Percentiles rank a stretch among this genome's conserved stretches.
Conservation (phyloP, 1,140 invertebrate genomes). For the Drosophila ohnishii region DNA sequence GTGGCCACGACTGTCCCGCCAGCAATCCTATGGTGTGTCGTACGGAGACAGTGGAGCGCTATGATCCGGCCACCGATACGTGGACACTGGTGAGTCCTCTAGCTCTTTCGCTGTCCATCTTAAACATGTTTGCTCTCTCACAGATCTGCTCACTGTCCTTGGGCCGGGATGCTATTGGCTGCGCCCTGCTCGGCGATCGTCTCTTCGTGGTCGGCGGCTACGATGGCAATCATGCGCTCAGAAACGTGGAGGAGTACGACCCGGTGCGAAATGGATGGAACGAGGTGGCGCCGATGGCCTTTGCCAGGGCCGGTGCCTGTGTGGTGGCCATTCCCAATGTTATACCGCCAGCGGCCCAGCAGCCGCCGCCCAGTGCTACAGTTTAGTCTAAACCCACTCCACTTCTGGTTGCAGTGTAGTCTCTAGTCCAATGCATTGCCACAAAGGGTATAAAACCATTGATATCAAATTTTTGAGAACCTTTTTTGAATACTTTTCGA, state of each 20-base stretch:
- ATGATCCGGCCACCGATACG: conserved; percentile 89
- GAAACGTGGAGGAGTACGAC: conserved; percentile 96
- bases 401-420: conserved; percentile 32
- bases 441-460: not conserved
- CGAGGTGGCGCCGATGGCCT: conserved; percentile 89
- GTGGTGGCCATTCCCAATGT: conserved; percentile 88
- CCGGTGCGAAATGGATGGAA: conserved; percentile 94
- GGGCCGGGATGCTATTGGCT: conserved; percentile 95
- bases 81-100: conserved; percentile 90
- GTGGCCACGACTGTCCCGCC: conserved; percentile 94
- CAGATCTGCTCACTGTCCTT: conserved; percentile 90
- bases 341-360: conserved; percentile 73
- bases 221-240: conserved; percentile 96
- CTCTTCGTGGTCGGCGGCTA: conserved; percentile 97
- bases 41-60: conserved; percentile 96
- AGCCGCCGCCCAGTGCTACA: conserved; percentile 76
- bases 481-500: not conserved
- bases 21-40: conserved; percentile 92
- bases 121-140: not conserved
- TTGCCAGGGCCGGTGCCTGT: conserved; percentile 93
- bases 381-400: conserved; percentile 73
- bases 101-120: not conserved
- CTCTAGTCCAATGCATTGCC: conserved; percentile 7
- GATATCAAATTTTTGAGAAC: not conserved
- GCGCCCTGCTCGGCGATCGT: conserved; percentile 93